phyloP scores from a whole-genome alignment of 2,797 vertebrate genomes.

The Argya squamiceps region DNA sequence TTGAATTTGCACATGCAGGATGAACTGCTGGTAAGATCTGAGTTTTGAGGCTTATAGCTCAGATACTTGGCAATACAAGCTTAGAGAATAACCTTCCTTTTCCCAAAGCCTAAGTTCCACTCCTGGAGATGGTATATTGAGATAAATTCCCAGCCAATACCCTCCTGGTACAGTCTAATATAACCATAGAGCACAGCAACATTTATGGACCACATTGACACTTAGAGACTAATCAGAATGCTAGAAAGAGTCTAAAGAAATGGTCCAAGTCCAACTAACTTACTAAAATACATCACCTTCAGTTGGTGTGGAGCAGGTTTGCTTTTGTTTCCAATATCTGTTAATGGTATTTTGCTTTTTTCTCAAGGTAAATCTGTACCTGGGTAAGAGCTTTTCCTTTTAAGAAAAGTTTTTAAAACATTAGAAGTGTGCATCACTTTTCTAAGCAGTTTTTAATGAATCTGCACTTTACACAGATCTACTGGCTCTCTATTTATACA shows the following conservation, averaged over 20 bases:
- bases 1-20: background rate
- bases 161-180: background rate
- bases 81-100: background rate
- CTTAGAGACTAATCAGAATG: background rate
- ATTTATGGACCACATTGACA: background rate
- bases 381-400: background rate
- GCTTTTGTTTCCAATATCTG: background rate
- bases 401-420: background rate
- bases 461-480: background rate
- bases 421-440: rapidly evolving
- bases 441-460: background rate
- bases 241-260: background rate
- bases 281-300: background rate
- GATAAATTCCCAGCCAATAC: background rate
- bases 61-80: background rate
- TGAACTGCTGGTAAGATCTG: background rate
- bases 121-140: background rate
- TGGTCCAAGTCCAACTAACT: background rate
- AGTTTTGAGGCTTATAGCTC: background rate
- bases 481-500: background rate
- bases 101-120: background rate
- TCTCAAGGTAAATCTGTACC: background rate
- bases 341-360: background rate
- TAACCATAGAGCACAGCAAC: background rate
- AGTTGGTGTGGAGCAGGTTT: background rate